Evolutionary conservation across 2,888 invertebrate species (phyloP).

Genomic region (Leptinotarsa tumamoca): DNA sequence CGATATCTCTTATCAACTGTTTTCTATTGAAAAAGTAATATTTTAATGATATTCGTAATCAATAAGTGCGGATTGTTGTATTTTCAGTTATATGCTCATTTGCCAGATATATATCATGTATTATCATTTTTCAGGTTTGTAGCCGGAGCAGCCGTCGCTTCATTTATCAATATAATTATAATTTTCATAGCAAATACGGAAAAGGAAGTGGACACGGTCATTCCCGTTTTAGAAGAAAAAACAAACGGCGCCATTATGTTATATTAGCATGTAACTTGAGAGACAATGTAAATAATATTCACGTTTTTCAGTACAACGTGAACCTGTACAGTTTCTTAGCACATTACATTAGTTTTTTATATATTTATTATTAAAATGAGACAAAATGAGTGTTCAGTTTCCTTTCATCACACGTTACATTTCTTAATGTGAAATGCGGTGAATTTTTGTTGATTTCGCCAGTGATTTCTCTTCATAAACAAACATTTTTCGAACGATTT

Average conservation of each 20-base stretch:
- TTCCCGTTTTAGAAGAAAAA: conserved; percentile 81
- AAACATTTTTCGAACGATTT: no score
- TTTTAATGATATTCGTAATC: no score
- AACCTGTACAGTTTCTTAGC: conserved; percentile 9
- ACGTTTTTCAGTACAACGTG: not conserved
- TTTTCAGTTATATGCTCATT: conserved; percentile 22
- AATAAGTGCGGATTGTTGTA: no score
- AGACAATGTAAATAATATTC: conserved; percentile 7
- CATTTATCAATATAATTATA: conserved; percentile 79
- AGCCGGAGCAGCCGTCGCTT: conserved; percentile 77
- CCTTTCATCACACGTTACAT: not conserved
- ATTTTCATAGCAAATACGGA: conserved; percentile 80
- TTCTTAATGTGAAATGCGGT: not conserved
- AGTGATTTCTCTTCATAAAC: no score
- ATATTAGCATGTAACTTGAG: conserved; percentile 67
- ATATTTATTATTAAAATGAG: conserved; percentile 30
- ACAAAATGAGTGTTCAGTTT: not conserved
- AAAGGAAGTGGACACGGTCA: conserved; percentile 74
- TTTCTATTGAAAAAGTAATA: no score
- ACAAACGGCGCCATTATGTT: conserved; percentile 88
- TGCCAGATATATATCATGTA: not conserved
- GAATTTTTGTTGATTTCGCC: no score
- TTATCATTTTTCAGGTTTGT: conserved; percentile 73
- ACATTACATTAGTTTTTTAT: conserved; percentile 23
- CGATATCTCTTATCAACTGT: no score